These are phyloP conservation scores for Spisula subtruncata DNA, from an alignment of 2,888 invertebrate species.

Conservation along the genomic window DNA sequence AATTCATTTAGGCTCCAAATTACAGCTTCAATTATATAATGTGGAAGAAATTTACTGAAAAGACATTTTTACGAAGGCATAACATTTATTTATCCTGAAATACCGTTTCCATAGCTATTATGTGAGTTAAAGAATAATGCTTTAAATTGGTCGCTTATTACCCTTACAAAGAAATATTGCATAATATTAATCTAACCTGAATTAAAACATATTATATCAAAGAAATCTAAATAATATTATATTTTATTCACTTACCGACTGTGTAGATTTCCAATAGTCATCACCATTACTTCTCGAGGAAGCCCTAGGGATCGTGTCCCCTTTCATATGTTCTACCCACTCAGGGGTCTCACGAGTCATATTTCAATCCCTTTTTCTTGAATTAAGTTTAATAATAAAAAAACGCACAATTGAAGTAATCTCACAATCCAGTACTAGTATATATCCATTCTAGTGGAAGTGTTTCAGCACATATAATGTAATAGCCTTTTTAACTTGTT, in stretches of 20 bases:
- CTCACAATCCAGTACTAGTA: neutral
- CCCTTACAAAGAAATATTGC: too few species aligned
- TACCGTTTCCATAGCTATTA: too few species aligned
- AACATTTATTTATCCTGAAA: too few species aligned
- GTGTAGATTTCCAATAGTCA: constrained; percentile 71
- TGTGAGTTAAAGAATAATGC: too few species aligned
- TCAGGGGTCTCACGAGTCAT: constrained; percentile 71
- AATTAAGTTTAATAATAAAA: neutral
- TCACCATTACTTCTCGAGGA: constrained; percentile 47
- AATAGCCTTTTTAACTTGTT: neutral
- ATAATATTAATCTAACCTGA: too few species aligned
- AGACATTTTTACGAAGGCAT: too few species aligned
- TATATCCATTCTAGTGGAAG: constrained; percentile 33
- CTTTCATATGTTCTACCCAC: constrained; percentile 76
- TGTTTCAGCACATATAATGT: neutral
- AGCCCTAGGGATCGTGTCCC: constrained; percentile 71
- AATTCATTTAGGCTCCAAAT: too few species aligned
- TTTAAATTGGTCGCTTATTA: too few species aligned
- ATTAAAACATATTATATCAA: too few species aligned
- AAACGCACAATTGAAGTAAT: neutral
- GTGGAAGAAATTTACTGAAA: too few species aligned
- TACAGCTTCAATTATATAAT: too few species aligned
- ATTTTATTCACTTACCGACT: constrained; percentile 62
- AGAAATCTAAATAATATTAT: too few species aligned
- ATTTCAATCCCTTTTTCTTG: neutral